A percentile compares a stretch with the other conserved stretches of the same genome.
These are phyloP conservation scores for Agriopis leucophaearia DNA, from an alignment of 2,888 invertebrate genomes.

Conservation along the genomic window DNA sequence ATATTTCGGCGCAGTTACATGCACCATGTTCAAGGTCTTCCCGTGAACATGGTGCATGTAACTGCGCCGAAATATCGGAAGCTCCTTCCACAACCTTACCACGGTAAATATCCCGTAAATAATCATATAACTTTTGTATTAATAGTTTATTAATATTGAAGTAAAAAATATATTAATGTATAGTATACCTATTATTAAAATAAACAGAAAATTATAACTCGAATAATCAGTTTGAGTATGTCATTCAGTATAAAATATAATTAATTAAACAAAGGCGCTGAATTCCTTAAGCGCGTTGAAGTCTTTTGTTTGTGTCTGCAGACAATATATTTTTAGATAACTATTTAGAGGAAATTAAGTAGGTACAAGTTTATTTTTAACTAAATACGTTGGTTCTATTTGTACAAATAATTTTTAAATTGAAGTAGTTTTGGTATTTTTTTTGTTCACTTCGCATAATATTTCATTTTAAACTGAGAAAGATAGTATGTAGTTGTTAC, in stretches of 20 bases:
- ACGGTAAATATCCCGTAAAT: too few relatives aligned
- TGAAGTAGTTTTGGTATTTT: neutral
- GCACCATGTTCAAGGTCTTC: too few relatives aligned
- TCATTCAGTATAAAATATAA: neutral
- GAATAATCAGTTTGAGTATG: neutral
- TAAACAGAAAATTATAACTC: neutral
- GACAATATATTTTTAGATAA: constrained; percentile 1
- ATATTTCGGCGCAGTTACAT: too few relatives aligned
- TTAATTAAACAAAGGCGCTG: neutral
- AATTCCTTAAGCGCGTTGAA: constrained; percentile 47
- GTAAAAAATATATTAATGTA: too few relatives aligned
- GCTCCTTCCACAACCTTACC: too few relatives aligned
- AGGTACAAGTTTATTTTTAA: neutral
- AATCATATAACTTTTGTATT: too few relatives aligned
- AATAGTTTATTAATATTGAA: too few relatives aligned
- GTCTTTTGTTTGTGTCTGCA: constrained; percentile 44
- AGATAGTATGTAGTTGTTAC: too few relatives aligned
- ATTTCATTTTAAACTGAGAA: too few relatives aligned
- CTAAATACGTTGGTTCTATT: neutral
- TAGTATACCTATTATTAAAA: neutral
- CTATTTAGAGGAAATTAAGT: constrained; percentile 2
- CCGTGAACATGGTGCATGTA: too few relatives aligned
- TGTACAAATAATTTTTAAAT: neutral
- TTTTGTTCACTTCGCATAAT: too few relatives aligned
- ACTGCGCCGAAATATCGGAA: too few relatives aligned